Evolutionary conservation across 1,140 invertebrate genomes (phyloP).

Genomic region (Drosophila bocqueti): DNA sequence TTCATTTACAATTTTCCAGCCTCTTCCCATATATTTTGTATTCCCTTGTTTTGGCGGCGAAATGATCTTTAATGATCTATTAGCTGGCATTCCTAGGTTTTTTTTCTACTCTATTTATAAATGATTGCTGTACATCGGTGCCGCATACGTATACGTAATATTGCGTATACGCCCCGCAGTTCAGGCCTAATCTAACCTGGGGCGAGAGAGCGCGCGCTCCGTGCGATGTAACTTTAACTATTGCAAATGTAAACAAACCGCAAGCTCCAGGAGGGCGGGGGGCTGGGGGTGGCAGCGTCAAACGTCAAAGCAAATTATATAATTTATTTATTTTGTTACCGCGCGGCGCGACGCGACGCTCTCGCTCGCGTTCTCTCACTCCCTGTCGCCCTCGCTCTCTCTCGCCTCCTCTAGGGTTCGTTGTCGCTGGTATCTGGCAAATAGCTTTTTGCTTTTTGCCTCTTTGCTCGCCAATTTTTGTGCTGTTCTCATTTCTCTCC

Average conservation of each 20-base stretch:
- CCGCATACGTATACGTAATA: slow-evolving; percentile 69
- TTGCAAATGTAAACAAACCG: slow-evolving; percentile 53
- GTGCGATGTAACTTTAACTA: slow-evolving; percentile 42
- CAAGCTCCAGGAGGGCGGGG: neutral
- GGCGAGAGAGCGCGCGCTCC: neutral
- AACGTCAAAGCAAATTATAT: slow-evolving; percentile 73
- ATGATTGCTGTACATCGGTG: slow-evolving; percentile 43
- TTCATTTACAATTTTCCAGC: neutral
- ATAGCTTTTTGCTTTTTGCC: slow-evolving; percentile 61
- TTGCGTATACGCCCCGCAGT: slow-evolving; percentile 47
- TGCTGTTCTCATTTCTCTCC: slow-evolving; percentile 37
- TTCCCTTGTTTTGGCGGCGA: neutral
- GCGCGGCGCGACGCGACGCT: slow-evolving; percentile 4
- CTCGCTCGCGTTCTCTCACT: slow-evolving; percentile 10
- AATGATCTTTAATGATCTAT: slow-evolving; percentile 46
- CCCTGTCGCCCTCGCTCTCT: slow-evolving; percentile 15
- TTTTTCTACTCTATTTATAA: slow-evolving; percentile 59
- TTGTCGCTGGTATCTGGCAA: slow-evolving; percentile 67
- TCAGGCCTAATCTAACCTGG: slow-evolving; percentile 15
- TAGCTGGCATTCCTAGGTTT: slow-evolving; percentile 20
- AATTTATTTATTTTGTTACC: slow-evolving; percentile 74
- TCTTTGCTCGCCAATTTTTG: slow-evolving; percentile 54
- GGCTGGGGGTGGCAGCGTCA: slow-evolving; percentile 1
- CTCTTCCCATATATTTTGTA: neutral
- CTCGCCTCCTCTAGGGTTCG: slow-evolving; percentile 36